Percentiles rank a stretch among this genome's conserved stretches.
Evolutionary conservation across 2,888 invertebrate genomes (phyloP).

Genomic region (Xylota segnis): DNA sequence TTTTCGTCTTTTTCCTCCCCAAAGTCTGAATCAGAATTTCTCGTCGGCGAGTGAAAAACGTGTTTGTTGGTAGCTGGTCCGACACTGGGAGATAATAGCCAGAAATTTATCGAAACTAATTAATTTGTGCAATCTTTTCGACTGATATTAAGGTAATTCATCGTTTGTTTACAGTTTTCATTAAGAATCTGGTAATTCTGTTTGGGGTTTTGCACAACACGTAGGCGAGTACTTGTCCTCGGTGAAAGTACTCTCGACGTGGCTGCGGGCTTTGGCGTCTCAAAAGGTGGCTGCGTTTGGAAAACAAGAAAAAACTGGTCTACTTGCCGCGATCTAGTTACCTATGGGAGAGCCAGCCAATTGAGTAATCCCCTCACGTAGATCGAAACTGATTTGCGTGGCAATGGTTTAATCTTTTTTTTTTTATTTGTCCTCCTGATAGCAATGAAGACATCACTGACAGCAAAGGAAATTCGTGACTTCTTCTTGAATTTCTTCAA

Average conservation of each 20-base stretch:
- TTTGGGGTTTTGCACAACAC: background rate
- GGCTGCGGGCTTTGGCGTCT: slow-evolving; percentile 53
- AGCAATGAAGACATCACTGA: slow-evolving; percentile 79
- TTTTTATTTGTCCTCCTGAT: background rate
- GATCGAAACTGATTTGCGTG: slow-evolving; percentile 29
- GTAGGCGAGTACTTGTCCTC: background rate
- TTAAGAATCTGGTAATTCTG: background rate
- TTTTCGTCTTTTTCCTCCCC: slow-evolving; percentile 22
- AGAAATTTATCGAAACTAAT: slow-evolving; percentile 8
- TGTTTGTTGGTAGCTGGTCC: slow-evolving; percentile 43
- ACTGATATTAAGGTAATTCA: slow-evolving; percentile 35
- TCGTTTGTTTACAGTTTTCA: slow-evolving; percentile 4
- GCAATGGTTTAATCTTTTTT: slow-evolving; percentile 41
- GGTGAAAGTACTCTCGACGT: slow-evolving; percentile 70
- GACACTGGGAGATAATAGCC: slow-evolving; percentile 11
- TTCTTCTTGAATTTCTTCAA: slow-evolving; percentile 96
- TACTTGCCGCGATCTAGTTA: slow-evolving; percentile 36
- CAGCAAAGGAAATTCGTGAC: slow-evolving; percentile 92
- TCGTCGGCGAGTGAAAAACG: slow-evolving; percentile 51
- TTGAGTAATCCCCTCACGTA: slow-evolving; percentile 66
- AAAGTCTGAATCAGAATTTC: slow-evolving; percentile 45
- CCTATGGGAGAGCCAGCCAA: slow-evolving; percentile 8
- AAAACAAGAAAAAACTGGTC: slow-evolving; percentile 22
- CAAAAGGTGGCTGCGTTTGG: background rate
- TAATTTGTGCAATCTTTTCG: slow-evolving; percentile 25